Evolutionary conservation across 2,797 vertebrate genomes (phyloP).

Genomic region (Nyctibius grandis): DNA sequence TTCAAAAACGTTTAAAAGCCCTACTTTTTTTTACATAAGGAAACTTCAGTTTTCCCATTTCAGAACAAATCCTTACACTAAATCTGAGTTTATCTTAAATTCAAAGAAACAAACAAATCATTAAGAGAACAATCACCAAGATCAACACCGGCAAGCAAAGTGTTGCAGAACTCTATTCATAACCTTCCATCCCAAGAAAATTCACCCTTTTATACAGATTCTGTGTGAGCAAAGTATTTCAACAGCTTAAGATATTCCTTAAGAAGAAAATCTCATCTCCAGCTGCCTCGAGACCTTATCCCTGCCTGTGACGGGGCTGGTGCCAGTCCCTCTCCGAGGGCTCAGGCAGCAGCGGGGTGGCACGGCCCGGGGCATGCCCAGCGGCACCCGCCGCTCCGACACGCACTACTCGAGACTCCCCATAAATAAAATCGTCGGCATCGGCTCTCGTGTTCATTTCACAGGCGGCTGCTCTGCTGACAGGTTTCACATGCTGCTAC

Average conservation of each 20-base stretch:
- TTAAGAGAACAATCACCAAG: background rate
- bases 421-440: constrained; percentile 66
- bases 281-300: background rate
- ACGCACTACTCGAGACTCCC: constrained; percentile 47
- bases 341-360: background rate
- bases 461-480: constrained; percentile 78
- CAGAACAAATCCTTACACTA: background rate
- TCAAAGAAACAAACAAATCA: background rate
- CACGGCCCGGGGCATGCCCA: fast-evolving
- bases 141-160: background rate
- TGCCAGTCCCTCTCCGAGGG: fast-evolving
- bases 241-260: background rate
- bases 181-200: background rate
- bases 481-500: constrained; percentile 69
- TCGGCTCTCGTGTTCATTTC: constrained; percentile 77
- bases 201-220: background rate
- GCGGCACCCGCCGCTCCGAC: background rate
- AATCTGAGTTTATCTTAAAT: background rate
- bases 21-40: background rate
- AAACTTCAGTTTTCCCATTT: background rate
- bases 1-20: background rate
- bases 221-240: background rate
- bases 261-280: background rate
- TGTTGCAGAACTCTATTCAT: background rate
- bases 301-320: background rate